These are phyloP conservation scores for Onthophagus sagittarius DNA, from an alignment of 2,888 invertebrate species.

Conservation along the genomic window DNA sequence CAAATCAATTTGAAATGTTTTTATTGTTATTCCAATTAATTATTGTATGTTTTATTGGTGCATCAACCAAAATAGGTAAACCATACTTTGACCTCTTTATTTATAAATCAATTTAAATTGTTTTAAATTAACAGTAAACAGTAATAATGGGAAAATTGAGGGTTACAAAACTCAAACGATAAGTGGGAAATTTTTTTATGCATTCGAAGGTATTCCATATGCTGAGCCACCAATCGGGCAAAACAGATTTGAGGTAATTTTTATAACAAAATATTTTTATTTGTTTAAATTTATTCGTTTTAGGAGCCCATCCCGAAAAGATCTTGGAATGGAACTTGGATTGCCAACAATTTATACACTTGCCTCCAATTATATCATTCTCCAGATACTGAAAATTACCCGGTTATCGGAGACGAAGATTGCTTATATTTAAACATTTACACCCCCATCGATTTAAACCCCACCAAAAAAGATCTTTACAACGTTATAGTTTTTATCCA, in stretches of 20 bases:
- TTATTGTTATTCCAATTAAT: too few species aligned
- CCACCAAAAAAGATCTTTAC: conserved; percentile 14
- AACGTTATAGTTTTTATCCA: conserved; percentile 66
- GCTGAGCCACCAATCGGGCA: neutral
- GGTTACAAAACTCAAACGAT: neutral
- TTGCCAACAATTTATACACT: conserved; percentile 55
- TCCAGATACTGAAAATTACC: conserved; percentile 31
- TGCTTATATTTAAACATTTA: conserved; percentile 64
- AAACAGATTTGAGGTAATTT: neutral
- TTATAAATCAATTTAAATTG: too few species aligned
- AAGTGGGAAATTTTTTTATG: neutral
- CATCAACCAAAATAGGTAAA: too few species aligned
- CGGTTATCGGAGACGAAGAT: conserved; percentile 53
- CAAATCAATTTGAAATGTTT: too few species aligned
- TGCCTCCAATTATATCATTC: conserved; percentile 45
- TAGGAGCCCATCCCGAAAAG: conserved; percentile 56
- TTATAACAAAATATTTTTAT: too few species aligned
- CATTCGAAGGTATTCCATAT: neutral
- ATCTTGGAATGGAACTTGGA: conserved; percentile 63
- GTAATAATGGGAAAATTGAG: neutral
- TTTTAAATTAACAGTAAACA: neutral
- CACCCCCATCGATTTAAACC: conserved; percentile 47
- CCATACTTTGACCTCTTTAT: too few species aligned
- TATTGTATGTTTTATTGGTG: too few species aligned
- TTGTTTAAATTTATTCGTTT: conserved; percentile 10